phyloP scores from a whole-genome alignment of 2,797 vertebrate species.

The Poecile montanus region DNA sequence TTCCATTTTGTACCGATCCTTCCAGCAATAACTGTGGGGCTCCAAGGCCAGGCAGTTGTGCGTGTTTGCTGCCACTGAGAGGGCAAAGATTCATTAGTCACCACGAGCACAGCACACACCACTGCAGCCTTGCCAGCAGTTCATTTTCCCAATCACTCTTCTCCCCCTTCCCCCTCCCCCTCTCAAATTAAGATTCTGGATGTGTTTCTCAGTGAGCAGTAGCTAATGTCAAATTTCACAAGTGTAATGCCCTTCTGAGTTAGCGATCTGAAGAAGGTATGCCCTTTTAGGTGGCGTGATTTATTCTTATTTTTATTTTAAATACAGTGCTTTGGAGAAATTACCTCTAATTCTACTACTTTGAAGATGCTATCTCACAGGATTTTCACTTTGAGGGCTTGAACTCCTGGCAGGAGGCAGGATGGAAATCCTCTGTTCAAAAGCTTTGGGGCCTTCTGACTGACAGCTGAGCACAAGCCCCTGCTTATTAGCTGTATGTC shows the following conservation, averaged over 20 bases:
- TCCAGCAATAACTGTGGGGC: background rate
- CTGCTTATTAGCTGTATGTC: constrained; percentile 60
- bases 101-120: background rate
- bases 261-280: background rate
- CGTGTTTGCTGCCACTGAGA: constrained; percentile 10
- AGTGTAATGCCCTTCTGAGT: background rate
- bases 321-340: constrained; percentile 36
- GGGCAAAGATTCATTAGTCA: constrained; percentile 39
- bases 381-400: constrained; percentile 64
- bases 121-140: background rate
- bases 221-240: constrained; percentile 45
- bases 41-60: background rate
- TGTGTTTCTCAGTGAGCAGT: background rate
- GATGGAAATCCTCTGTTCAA: constrained; percentile 66
- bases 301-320: background rate
- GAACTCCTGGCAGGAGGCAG: constrained; percentile 65
- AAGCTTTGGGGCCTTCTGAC: constrained; percentile 58
- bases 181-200: constrained; percentile 51
- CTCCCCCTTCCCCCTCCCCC: background rate
- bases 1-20: background rate
- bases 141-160: background rate
- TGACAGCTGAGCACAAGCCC: constrained; percentile 64
- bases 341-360: constrained; percentile 58
- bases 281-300: background rate
- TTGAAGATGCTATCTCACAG: constrained; percentile 54